phyloP scores from a whole-genome alignment of 2,797 vertebrate genomes.

The Psittacula derbiana region DNA sequence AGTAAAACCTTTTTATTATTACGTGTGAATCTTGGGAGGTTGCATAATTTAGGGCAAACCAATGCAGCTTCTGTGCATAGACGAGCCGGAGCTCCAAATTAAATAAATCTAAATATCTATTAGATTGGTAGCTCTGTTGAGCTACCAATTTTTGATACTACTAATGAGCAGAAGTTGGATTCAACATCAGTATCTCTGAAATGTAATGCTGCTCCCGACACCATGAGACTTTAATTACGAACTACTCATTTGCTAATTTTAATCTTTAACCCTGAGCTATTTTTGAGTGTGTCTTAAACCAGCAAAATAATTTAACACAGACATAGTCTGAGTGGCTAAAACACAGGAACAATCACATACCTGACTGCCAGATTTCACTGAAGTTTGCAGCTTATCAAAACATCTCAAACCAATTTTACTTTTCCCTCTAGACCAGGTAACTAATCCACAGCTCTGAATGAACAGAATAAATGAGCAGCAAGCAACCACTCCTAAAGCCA shows the following conservation, averaged over 20 bases:
- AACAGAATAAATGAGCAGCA: not conserved
- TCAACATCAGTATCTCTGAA: not conserved
- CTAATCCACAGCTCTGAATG: not conserved
- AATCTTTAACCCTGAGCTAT: slow-evolving; percentile 30
- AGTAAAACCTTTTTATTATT: not conserved
- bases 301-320: not conserved
- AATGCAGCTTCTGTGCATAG: not conserved
- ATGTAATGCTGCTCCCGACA: not conserved
- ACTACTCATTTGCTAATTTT: slow-evolving; percentile 16
- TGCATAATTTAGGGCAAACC: slow-evolving; percentile 5
- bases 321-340: not conserved
- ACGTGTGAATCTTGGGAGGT: not conserved
- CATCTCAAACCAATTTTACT: not conserved
- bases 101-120: not conserved
- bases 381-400: not conserved
- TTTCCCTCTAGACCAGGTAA: not conserved
- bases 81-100: not conserved
- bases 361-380: not conserved
- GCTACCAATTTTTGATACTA: not conserved
- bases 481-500: not conserved
- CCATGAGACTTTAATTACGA: slow-evolving; percentile 23
- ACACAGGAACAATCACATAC: not conserved
- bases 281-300: not conserved
- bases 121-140: not conserved
- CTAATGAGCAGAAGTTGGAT: not conserved